Conservation (phyloP, 1,140 invertebrate genomes). For the Polypedilum vanderplanki region DNA sequence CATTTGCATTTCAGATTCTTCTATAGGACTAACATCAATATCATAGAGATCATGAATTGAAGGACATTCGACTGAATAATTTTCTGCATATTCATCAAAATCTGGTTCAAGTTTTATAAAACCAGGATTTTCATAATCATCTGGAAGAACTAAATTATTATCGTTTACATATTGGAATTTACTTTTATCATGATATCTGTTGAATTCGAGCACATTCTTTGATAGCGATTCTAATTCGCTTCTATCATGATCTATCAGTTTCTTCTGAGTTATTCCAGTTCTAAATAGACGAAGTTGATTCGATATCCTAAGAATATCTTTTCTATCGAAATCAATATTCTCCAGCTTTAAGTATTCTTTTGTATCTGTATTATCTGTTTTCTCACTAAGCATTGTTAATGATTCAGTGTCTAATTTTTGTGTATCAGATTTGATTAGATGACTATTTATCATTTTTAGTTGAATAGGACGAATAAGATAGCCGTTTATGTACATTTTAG, state of each 20-base stretch:
- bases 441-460: not conserved
- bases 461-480: not conserved
- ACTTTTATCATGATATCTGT: not conserved
- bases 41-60: not conserved
- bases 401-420: not conserved
- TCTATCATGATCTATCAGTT: not conserved
- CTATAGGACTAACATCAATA: not conserved
- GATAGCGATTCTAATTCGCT: not conserved
- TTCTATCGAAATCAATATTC: not conserved
- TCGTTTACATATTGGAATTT: not conserved
- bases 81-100: not conserved
- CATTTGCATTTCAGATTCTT: not conserved
- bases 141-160: not conserved
- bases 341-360: not conserved
- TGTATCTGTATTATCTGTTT: not conserved
- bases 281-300: not conserved
- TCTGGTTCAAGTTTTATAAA: not conserved
- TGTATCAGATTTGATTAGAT: not conserved
- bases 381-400: not conserved
- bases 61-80: not conserved
- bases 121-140: not conserved
- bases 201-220: not conserved
- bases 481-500: not conserved
- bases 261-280: not conserved
- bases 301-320: not conserved